Percentiles rank a stretch among this genome's conserved stretches.
These are phyloP conservation scores for Heterodera filipjevi DNA, from an alignment of 2,888 invertebrate genomes.

Conservation along the genomic window DNA sequence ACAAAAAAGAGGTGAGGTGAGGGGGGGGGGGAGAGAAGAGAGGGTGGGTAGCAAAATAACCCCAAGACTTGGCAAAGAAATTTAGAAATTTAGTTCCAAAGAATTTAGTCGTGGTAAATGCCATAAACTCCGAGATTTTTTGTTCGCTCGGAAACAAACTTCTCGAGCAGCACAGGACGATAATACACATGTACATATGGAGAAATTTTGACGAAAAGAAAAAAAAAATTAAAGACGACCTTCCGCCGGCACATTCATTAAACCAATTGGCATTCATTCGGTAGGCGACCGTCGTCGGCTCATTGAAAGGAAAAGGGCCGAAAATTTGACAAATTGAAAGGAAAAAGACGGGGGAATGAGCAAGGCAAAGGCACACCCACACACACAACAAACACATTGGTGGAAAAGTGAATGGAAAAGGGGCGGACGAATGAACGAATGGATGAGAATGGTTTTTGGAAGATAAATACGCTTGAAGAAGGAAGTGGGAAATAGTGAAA, in stretches of 20 bases:
- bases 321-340: constrained; percentile 6
- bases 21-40: neutral
- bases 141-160: too few relatives aligned
- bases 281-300: constrained; percentile 7
- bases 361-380: constrained; percentile 14
- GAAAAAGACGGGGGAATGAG: neutral
- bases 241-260: neutral
- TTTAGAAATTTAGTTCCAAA: too few relatives aligned
- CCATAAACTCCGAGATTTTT: too few relatives aligned
- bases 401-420: neutral
- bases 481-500: neutral
- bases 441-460: constrained; percentile 22
- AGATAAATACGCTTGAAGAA: neutral
- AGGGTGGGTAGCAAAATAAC: too few relatives aligned
- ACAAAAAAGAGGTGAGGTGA: too few relatives aligned
- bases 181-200: too few relatives aligned
- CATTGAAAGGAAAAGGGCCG: neutral
- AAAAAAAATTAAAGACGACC: too few relatives aligned
- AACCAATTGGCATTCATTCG: neutral
- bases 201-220: too few relatives aligned
- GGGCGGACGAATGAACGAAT: constrained; percentile 18
- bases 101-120: too few relatives aligned
- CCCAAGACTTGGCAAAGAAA: too few relatives aligned
- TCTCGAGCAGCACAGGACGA: too few relatives aligned
- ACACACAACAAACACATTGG: constrained; percentile 7